Evolutionary conservation across 2,113 vertebrate genomes (phyloP).

Genomic region (Melanerpes aurifrons): DNA sequence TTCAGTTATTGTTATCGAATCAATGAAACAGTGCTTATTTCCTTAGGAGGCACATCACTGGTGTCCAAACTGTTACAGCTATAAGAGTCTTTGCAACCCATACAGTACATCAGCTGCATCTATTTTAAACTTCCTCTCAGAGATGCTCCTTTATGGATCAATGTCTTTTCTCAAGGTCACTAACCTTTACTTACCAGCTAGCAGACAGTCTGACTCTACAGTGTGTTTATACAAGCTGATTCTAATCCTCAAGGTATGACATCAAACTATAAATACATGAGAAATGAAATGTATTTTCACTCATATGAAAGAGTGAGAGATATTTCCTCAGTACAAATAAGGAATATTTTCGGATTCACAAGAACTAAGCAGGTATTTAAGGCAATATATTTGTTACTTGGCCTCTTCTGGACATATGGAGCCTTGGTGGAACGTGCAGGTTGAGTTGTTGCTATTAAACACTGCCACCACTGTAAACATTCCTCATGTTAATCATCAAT

Average conservation of each 20-base stretch:
- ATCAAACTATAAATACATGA: neutral
- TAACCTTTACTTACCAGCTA: neutral
- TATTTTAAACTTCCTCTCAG: neutral
- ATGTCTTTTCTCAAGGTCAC: neutral
- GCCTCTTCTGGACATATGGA: neutral
- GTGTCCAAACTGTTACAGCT: neutral
- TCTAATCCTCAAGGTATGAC: neutral
- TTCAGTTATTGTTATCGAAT: neutral
- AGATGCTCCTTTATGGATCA: neutral
- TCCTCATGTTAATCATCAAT: neutral
- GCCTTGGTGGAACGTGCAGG: neutral
- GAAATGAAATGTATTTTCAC: neutral
- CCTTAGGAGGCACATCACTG: neutral
- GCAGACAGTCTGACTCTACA: neutral
- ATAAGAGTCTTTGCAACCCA: neutral
- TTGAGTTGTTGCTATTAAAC: neutral
- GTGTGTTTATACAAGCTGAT: neutral
- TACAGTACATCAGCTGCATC: neutral
- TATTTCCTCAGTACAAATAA: neutral
- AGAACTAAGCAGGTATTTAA: neutral
- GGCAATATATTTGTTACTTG: neutral
- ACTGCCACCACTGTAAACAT: neutral
- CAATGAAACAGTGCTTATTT: neutral
- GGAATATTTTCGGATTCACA: neutral
- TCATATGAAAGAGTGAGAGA: neutral